Evolutionary conservation across 2,113 vertebrate species (phyloP).

Genomic region (Athene cunicularia): DNA sequence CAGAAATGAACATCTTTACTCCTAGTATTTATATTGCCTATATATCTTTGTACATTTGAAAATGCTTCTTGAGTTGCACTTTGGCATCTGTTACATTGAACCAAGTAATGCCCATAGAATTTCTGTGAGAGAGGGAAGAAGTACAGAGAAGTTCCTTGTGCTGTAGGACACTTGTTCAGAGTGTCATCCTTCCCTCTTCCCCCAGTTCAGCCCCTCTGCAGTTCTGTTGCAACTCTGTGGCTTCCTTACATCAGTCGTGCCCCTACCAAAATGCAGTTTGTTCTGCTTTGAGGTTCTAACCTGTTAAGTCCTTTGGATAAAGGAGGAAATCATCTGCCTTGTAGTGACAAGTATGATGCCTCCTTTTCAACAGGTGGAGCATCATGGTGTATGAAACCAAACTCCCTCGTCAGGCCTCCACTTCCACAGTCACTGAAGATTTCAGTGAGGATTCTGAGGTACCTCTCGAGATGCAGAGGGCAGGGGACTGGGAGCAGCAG

Average conservation of each 20-base stretch:
- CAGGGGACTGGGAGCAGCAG: not conserved
- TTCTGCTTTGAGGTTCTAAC: not conserved
- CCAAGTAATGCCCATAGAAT: not conserved
- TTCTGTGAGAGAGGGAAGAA: not conserved
- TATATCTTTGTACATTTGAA: not conserved
- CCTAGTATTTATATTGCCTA: not conserved
- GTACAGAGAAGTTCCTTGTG: not conserved
- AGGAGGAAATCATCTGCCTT: not conserved
- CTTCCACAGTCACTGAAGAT: conserved; percentile 85
- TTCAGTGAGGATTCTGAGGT: conserved; percentile 95
- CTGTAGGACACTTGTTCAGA: not conserved
- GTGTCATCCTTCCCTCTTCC: not conserved
- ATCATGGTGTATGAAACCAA: conserved; percentile 99
- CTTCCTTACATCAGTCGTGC: not conserved
- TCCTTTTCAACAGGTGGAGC: conserved; percentile 85
- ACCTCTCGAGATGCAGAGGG: not conserved
- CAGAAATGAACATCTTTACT: not conserved
- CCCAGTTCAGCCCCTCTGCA: not conserved
- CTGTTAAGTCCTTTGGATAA: not conserved
- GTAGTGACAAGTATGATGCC: not conserved
- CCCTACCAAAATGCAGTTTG: not conserved
- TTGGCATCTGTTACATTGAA: not conserved
- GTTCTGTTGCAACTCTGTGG: not conserved
- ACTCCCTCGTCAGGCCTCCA: conserved; percentile 85
- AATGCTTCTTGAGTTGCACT: not conserved